These are phyloP conservation scores for Sakesphorus luctuosus DNA, from an alignment of 2,113 vertebrate species.

Conservation along the genomic window DNA sequence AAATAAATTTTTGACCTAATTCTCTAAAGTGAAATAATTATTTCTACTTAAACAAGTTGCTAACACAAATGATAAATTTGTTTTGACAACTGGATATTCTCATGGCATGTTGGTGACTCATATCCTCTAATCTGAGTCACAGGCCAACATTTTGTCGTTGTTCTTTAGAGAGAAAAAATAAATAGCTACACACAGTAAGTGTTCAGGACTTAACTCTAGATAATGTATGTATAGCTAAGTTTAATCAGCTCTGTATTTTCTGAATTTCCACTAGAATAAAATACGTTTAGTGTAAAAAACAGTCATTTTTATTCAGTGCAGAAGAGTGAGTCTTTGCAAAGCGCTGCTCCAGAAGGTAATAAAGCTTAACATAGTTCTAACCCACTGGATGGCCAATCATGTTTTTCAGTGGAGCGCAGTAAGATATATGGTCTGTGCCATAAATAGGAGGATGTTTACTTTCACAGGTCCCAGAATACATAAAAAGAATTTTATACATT, in stretches of 20 bases:
- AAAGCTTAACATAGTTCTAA: conserved; percentile 38
- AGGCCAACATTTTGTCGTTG: not conserved
- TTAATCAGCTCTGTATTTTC: not conserved
- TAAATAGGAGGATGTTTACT: not conserved
- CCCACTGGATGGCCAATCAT: not conserved
- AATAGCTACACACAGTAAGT: not conserved
- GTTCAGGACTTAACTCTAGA: not conserved
- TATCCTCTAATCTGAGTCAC: not conserved
- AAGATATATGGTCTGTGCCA: not conserved
- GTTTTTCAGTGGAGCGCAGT: conserved; percentile 3
- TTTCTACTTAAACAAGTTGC: conserved; percentile 15
- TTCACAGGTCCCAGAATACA: not conserved
- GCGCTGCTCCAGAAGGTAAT: conserved; percentile 21
- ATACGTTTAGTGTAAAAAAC: not conserved
- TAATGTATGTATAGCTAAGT: not conserved
- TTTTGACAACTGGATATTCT: conserved; percentile 42
- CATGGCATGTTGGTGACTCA: not conserved
- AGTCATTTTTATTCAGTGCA: not conserved
- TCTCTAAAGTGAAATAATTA: not conserved
- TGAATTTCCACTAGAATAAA: conserved; percentile 30
- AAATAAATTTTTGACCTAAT: conserved; percentile 6
- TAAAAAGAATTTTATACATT: not conserved
- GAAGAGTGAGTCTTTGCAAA: conserved; percentile 23
- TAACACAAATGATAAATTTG: conserved; percentile 27
- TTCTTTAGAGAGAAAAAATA: not conserved